A percentile compares a stretch with the other conserved stretches of the same genome.
phyloP scores from a whole-genome alignment of 92 coral and sea anemone genomes.

The Porites lobata region DNA sequence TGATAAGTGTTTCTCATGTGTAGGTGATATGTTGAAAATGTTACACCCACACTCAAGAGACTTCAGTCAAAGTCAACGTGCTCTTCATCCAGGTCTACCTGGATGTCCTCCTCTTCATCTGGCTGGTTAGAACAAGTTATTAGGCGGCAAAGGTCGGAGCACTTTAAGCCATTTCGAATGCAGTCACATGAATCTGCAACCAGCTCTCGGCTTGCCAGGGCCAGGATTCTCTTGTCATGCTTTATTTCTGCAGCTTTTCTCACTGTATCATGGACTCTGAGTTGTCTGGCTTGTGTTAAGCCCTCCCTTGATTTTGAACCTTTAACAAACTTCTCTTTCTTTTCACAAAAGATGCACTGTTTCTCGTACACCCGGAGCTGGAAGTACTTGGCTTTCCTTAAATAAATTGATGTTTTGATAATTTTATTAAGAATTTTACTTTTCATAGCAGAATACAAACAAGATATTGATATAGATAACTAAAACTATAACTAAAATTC shows the following conservation, averaged over 20 bases:
- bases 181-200: no score
- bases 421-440: no score
- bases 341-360: conserved; percentile 32
- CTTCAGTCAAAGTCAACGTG: no score
- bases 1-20: no score
- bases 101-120: no score
- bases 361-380: conserved; percentile 29
- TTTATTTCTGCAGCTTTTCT: conserved; percentile 35
- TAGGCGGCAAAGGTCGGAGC: no score
- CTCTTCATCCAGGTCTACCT: no score
- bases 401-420: conserved; percentile 34
- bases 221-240: conserved; percentile 29
- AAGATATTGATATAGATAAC: conserved; percentile 1
- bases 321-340: conserved; percentile 31
- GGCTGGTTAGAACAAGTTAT: no score
- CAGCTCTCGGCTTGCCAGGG: conserved; percentile 30
- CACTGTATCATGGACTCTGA: conserved; percentile 37
- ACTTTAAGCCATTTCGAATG: no score
- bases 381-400: conserved; percentile 30
- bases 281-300: conserved; percentile 47
- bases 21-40: no score
- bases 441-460: no score
- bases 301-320: conserved; percentile 44
- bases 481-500: conserved; percentile 11
- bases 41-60: no score